Evolutionary conservation across 30 jellyfish, hydroid and myxozoan genomes (phyloP), one percentile per base, ranked within the genome.

Genomic region (Sanderia malayensis): DNA sequence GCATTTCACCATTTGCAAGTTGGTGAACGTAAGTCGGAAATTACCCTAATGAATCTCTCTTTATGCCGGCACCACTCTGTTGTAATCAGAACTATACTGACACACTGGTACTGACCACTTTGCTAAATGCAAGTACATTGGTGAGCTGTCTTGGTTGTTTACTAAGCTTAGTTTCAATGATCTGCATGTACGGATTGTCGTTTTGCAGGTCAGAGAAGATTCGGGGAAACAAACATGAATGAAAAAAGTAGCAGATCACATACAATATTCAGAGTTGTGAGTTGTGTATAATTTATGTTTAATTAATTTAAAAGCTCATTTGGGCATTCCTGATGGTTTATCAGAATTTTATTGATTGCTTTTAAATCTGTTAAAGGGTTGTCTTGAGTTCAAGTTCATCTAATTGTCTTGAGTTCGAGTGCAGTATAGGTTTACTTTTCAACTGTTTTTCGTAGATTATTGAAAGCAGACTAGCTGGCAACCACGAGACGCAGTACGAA

Each of bases 191-290:
- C 15, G 15, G 55, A 37, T 4, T 37, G 6, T 37, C 52, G 13
- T 13, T 4, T 49, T 49, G 8, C 64, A 86, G 96, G 76, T 21
- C 68, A 69, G 21, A 72, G 96, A 25, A 58, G 78, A n/a, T 66
- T 78, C 73, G 96, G 94, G 4, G 87, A 59, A 37, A 86, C 96
- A 2, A 79, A 78, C 68, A 86, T 86, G 96, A 86, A 86, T 31
- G 96, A 79, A 29, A 73, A 76, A 30, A 86, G 96, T 73, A 78
- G 94, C 53, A 32, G 96, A 71, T 86, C 96, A 7, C 96, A 86
- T 71, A 73, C 87, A 24, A 86, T 86, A 18, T 86, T 86, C 58
- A 72, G 94, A 61, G 71, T 86, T 37, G 96, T 86, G 77, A 18
- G 87, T 66, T 41, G 55, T 6, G 11, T 41, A 41, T 41, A 6